Evolutionary conservation across 2,888 invertebrate genomes (phyloP), one percentile per base, ranked within the genome.

Genomic region (Tanypteryx hageni): DNA sequence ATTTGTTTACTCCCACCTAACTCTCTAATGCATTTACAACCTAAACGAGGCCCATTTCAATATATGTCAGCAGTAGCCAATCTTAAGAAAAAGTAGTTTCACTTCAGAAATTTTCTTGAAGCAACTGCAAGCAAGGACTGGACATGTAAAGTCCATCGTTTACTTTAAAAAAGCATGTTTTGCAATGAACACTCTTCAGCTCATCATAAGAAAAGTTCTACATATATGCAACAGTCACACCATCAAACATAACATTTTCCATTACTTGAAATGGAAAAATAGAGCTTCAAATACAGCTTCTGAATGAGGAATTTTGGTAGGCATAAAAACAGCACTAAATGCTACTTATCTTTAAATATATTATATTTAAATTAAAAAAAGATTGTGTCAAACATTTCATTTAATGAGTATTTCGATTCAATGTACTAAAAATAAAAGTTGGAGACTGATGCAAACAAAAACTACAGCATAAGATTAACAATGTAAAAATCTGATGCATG

Each of bases 161-260:
- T 76, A 76, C 76, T 76, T 76, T 44, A 44, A 5, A n/a, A 27
- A 76, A 76, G 76, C 76, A 76, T 27, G 76, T 76, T 76, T 27
- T 27, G 76, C 13, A 27, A 14, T 13, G 22, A 27, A 76, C 22
- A 10, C 10, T 22, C 27, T 13, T 27, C 13, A 27, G 76, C 76
- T 22, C 76, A 27, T 13, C 27, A 13, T 76, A 10, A 76, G 76
- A 76, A 76, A 76, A 76, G 22, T 27, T 76, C 76, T 76, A 76
- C 76, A 76, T 11, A 76, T 76, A 27, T 27, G 27, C 76, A 76
- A 44, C 44, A 27, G 27, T 76, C 18, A 76, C 27, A 27, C 22
- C 18, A 27, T 76, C 10, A 76, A 76, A 76, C 76, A 76, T 27
- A 76, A 76, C 14, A 8, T 27, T 27, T 13, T 76, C 27, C 76